These are phyloP conservation scores for Hippocampus zosterae DNA, from an alignment of 2,113 vertebrate species.

Conservation along the genomic window DNA sequence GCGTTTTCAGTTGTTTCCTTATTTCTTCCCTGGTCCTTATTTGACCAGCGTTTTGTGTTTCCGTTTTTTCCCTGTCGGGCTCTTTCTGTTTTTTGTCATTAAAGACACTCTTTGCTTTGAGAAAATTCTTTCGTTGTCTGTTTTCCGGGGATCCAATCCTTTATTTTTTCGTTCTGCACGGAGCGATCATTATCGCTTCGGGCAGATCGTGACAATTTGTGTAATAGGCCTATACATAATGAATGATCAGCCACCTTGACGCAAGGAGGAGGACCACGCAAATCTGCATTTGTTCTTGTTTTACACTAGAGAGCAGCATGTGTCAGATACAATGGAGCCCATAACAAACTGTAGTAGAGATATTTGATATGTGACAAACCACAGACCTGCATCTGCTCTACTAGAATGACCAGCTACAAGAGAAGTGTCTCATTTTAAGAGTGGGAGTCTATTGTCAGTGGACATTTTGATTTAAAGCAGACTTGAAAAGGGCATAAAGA, in stretches of 20 bases:
- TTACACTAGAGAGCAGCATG: background rate
- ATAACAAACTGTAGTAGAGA: background rate
- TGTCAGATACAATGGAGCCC: background rate
- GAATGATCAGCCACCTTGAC: background rate
- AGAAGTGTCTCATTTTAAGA: background rate
- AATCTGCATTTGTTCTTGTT: background rate
- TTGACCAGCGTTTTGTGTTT: no score
- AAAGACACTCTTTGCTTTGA: no score
- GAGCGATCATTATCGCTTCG: no score
- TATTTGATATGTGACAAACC: background rate
- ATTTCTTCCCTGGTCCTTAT: no score
- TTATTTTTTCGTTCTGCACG: no score
- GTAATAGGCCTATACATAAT: background rate
- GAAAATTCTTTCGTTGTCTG: no score
- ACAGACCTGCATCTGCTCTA: background rate
- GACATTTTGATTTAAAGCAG: conserved; percentile 48
- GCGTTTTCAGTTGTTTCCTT: no score
- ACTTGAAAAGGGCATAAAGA: conserved; percentile 57
- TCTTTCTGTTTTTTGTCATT: no score
- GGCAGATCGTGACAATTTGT: no score
- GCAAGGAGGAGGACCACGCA: background rate
- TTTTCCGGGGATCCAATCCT: no score
- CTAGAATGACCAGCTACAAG: conserved; percentile 16
- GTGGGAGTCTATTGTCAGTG: conserved; percentile 19
- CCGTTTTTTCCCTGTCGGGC: no score